Conservation (phyloP, 2,113 vertebrate genomes). For the Dendropsophus ebraccatus region DNA sequence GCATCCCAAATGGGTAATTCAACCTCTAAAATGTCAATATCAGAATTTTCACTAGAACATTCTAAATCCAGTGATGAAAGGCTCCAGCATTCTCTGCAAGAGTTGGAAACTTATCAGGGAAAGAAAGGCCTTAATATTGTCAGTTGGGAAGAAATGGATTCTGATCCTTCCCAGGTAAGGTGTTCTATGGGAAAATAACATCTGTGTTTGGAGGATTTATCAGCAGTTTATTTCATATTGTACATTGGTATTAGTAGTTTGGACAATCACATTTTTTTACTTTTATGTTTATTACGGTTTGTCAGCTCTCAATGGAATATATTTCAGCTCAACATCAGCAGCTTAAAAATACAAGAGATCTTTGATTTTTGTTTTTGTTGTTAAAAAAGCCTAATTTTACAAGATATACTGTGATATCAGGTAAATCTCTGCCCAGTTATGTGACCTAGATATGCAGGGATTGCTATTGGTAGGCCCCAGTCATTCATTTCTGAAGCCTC, state of each 20-base stretch:
- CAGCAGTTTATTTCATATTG: not conserved
- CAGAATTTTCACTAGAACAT: constrained; percentile 36
- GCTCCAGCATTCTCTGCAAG: not conserved
- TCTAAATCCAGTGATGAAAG: not conserved
- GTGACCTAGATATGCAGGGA: constrained; percentile 25
- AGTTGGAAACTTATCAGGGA: not conserved
- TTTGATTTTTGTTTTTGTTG: not conserved
- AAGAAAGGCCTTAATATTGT: not conserved
- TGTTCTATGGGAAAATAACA: not conserved
- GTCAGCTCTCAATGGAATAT: not conserved
- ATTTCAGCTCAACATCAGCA: not conserved
- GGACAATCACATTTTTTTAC: not conserved
- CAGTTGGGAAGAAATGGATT: constrained; percentile 5
- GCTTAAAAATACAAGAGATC: not conserved
- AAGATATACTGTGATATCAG: not conserved
- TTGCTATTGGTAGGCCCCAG: constrained; percentile 25
- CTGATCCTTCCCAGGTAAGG: constrained; percentile 36
- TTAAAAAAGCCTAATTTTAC: not conserved
- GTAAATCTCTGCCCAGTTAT: constrained; percentile 11
- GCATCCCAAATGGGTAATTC: not conserved
- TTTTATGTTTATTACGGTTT: not conserved
- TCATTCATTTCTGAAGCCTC: constrained; percentile 24
- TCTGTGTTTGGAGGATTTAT: not conserved
- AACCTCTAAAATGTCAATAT: not conserved
- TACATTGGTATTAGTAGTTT: not conserved